Base-by-base conservation (phyloP, 2,797 vertebrate genomes). In the Melanotaenia parkinsoni region DNA sequence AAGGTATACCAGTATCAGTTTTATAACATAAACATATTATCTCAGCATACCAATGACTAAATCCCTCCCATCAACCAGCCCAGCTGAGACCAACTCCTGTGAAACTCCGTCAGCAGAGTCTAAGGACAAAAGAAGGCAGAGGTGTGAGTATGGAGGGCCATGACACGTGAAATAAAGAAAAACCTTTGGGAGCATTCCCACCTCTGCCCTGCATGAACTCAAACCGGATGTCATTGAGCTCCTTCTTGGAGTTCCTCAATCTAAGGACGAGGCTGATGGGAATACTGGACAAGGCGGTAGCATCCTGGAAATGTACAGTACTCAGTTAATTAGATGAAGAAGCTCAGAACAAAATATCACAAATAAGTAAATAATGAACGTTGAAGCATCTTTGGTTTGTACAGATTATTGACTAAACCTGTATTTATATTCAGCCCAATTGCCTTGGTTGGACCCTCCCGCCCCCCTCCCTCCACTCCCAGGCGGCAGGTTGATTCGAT, bases 141-240 rank as follows among this genome's bases (percentile, higher is more conserved):
- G 2, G 45, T 2, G n/a, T 10, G 30, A 80, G 62, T 43, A 1
- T 3, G 0, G 9, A 33, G 4, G 18, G 8, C 14, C 11, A 54
- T 0, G 32, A 38, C 64, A 16, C 0, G 5, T 11, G 4, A 1
- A 0, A 24, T 18, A 30, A 33, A n/a, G 32, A 6, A 54, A 32
- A 0, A 16, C 9, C 5, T 20, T 2, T 22, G 1, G 0, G 32
- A 63, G 54, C 3, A 0, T 38, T 66, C 91, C 88, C 70, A 98
- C 97, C 97, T 97, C 96, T 96, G 84, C 97, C 97, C 4, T 95
- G 95, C 92, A 96, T 97, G 89, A 98, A 98, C 91, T 98, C 97
- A 86, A 98, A 98, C 53, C 96, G 93, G 87, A 98, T 98, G 89
- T 98, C 97, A 70, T 98, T 97, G 82, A 98, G 95, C 79, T 98